These are phyloP conservation scores for Drosophila neonasuta DNA, from an alignment of 2,888 invertebrate species.

Conservation along the genomic window DNA sequence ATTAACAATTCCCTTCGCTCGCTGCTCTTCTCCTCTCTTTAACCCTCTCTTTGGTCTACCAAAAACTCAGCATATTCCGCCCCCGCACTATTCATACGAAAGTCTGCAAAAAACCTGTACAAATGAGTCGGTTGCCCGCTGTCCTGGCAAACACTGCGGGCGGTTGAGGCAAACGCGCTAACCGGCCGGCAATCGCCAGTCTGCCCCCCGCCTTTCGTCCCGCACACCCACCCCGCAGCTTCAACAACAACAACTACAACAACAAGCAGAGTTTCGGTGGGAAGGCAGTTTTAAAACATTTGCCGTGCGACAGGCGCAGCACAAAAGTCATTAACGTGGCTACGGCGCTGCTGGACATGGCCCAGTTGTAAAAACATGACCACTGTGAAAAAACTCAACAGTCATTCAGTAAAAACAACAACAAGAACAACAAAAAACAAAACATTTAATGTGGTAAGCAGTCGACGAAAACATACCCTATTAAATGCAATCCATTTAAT, in stretches of 20 bases:
- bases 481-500: too few relatives aligned
- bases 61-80: conserved; percentile 20
- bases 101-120: conserved; percentile 66
- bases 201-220: background rate
- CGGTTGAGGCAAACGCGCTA: conserved; percentile 66
- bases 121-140: conserved; percentile 74
- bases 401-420: conserved; percentile 48
- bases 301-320: conserved; percentile 74
- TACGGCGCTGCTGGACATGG: conserved; percentile 71
- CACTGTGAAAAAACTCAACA: conserved; percentile 73
- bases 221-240: conserved; percentile 17
- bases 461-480: conserved; percentile 42
- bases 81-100: conserved; percentile 44
- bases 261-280: conserved; percentile 25
- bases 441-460: background rate
- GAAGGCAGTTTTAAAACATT: conserved; percentile 72
- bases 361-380: conserved; percentile 77
- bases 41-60: background rate
- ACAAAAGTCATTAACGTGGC: conserved; percentile 78
- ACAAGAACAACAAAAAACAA: conserved; percentile 25
- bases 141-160: conserved; percentile 74
- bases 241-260: conserved; percentile 39
- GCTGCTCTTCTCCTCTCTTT: background rate
- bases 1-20: conserved; percentile 74
- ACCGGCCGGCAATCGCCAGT: conserved; percentile 64